A percentile compares a stretch with the other conserved stretches of the same genome.
Evolutionary conservation across 2,888 invertebrate species (phyloP).

Genomic region (Scaeva pyrastri): DNA sequence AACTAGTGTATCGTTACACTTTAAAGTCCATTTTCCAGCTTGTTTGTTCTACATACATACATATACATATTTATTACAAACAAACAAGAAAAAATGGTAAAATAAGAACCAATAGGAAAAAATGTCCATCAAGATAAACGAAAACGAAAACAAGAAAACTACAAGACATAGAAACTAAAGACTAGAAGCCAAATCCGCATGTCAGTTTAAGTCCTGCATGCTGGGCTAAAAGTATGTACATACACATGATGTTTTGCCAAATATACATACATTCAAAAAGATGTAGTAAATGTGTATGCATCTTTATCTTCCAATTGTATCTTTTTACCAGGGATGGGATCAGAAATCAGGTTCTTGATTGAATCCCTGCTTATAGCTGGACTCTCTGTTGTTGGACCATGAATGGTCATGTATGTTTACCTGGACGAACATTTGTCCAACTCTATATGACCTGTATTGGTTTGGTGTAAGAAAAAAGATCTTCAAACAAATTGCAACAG

Average conservation of each 20-base stretch:
- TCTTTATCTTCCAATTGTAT: slow-evolving; percentile 21
- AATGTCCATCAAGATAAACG: slow-evolving; percentile 5
- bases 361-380: slow-evolving; percentile 34
- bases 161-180: neutral
- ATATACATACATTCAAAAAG: neutral
- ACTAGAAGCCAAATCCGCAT: slow-evolving; percentile 5
- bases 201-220: neutral
- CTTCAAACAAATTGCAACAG: too few relatives aligned
- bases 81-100: neutral
- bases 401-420: neutral
- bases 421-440: neutral
- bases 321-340: slow-evolving; percentile 44
- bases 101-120: neutral
- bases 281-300: neutral
- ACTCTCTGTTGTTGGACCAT: slow-evolving; percentile 3
- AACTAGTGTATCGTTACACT: too few relatives aligned
- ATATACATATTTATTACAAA: neutral
- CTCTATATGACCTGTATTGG: neutral
- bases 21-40: too few relatives aligned
- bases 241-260: neutral
- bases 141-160: neutral
- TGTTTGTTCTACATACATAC: too few relatives aligned
- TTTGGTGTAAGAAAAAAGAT: neutral
- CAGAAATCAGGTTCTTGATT: slow-evolving; percentile 57
- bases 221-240: neutral